These are phyloP conservation scores for human DNA, from an alignment of 2,113 vertebrate genomes.

Conservation along the genomic window DNA sequence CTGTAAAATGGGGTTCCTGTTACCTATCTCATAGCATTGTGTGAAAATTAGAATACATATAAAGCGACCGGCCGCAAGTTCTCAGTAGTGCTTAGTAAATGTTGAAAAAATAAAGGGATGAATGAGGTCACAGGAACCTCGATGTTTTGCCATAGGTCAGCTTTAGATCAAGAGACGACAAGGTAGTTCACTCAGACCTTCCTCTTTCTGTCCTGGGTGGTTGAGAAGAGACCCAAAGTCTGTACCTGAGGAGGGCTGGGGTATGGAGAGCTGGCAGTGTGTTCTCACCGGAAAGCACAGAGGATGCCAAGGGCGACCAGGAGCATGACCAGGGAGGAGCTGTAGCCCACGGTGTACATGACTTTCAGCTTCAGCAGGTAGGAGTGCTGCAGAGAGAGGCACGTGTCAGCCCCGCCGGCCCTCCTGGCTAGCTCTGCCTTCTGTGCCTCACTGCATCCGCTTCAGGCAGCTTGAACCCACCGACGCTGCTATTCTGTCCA, in stretches of 20 bases:
- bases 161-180: background rate
- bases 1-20: background rate
- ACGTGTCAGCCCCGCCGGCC: background rate
- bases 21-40: background rate
- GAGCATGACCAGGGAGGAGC: conserved; percentile 90
- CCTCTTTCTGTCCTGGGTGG: background rate
- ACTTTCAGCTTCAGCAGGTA: conserved; percentile 93
- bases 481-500: background rate
- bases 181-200: background rate
- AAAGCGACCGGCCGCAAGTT: background rate
- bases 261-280: background rate
- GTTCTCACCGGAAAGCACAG: conserved; percentile 90
- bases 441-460: background rate
- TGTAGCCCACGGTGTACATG: conserved; percentile 93
- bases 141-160: background rate
- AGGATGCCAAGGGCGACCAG: conserved; percentile 88
- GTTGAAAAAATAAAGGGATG: background rate
- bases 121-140: background rate
- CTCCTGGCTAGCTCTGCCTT: background rate
- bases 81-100: background rate
- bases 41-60: background rate
- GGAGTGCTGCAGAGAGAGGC: conserved; percentile 81
- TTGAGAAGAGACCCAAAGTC: background rate
- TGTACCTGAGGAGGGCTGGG: background rate
- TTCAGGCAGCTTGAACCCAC: background rate